Evolutionary conservation across 2,797 vertebrate genomes (phyloP).

Genomic region (Eospalax fontanierii): DNA sequence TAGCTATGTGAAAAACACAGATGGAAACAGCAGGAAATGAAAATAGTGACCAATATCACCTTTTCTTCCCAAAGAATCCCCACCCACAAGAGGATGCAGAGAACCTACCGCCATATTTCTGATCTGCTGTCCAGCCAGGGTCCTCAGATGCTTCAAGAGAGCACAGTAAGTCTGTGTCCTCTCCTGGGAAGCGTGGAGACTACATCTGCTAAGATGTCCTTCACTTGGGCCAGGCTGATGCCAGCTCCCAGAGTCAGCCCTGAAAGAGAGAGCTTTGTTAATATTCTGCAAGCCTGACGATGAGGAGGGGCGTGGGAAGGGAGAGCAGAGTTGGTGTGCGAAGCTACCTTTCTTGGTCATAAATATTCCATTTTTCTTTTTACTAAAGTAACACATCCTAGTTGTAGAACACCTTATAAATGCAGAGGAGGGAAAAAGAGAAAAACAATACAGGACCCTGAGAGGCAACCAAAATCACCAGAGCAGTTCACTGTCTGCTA

Average conservation of each 20-base stretch:
- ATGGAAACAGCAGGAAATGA: background rate
- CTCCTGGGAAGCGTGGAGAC: constrained; percentile 83
- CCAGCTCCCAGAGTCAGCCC: constrained; percentile 88
- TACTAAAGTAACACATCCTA: background rate
- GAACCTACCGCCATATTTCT: constrained; percentile 90
- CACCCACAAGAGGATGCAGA: no score
- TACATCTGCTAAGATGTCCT: constrained; percentile 85
- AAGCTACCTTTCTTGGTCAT: background rate
- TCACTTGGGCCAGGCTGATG: constrained; percentile 88
- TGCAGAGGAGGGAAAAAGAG: background rate
- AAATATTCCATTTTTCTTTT: background rate
- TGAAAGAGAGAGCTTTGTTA: background rate
- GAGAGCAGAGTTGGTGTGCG: background rate
- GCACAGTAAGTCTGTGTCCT: constrained; percentile 88
- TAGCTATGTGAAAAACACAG: background rate
- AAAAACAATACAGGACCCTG: background rate
- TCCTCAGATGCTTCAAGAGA: constrained; percentile 88
- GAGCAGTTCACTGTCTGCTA: background rate
- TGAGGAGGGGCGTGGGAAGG: background rate
- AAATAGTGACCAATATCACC: background rate
- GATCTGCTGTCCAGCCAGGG: constrained; percentile 90
- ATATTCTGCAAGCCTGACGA: background rate
- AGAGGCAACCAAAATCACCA: background rate
- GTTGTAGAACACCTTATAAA: background rate
- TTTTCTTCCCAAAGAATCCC: background rate